Percentiles rank a stretch among this genome's conserved stretches.
phyloP scores from a whole-genome alignment of 2,797 vertebrate genomes.

The Calcarius lapponicus region DNA sequence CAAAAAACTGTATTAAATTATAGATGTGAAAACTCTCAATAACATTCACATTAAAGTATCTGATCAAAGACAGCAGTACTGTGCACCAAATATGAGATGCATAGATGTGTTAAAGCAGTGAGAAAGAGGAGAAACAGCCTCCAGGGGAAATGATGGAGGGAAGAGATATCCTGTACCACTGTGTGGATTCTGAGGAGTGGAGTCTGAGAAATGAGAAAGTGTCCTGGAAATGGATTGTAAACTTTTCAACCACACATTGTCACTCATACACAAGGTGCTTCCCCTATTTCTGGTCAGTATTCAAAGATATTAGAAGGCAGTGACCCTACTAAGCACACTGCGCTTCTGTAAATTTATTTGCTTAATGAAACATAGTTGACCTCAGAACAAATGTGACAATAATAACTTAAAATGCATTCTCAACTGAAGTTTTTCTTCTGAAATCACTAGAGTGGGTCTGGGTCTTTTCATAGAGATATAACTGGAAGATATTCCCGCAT shows the following conservation, averaged over 20 bases:
- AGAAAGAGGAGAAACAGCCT: not conserved
- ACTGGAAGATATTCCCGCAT: not conserved
- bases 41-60: not conserved
- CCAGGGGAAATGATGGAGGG: not conserved
- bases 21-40: not conserved
- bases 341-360: not conserved
- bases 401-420: not conserved
- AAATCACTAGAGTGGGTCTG: not conserved
- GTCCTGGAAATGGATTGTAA: not conserved
- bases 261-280: fast-evolving
- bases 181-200: not conserved
- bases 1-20: not conserved
- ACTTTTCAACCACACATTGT: not conserved
- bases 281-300: not conserved
- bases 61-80: not conserved
- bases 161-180: not conserved
- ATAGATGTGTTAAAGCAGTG: not conserved
- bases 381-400: not conserved
- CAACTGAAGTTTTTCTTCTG: not conserved
- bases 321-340: not conserved
- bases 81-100: not conserved
- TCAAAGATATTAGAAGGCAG: not conserved
- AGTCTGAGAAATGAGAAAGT: not conserved
- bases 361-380: not conserved
- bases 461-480: not conserved